phyloP scores from a whole-genome alignment of 2,888 invertebrate genomes.

The Neoascia interrupta region DNA sequence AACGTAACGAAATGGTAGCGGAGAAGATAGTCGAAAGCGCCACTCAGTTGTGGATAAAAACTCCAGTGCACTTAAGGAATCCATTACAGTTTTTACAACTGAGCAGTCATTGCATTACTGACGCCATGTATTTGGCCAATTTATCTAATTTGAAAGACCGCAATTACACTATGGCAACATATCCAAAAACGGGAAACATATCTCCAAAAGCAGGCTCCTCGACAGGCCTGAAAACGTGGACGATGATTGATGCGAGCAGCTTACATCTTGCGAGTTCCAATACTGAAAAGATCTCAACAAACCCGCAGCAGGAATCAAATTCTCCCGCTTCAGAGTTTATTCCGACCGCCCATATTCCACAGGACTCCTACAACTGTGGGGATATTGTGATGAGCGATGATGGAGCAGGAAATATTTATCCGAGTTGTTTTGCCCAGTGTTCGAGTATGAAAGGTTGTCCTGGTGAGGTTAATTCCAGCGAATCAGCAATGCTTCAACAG shows the following conservation, averaged over 20 bases:
- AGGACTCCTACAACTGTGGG: slow-evolving; percentile 61
- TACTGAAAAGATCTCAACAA: slow-evolving; percentile 23
- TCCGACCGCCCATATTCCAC: slow-evolving; percentile 58
- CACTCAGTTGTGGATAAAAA: slow-evolving; percentile 73
- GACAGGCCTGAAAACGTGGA: slow-evolving; percentile 36
- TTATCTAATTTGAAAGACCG: slow-evolving; percentile 64
- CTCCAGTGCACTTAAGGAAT: slow-evolving; percentile 72
- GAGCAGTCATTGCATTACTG: slow-evolving; percentile 72
- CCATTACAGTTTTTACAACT: slow-evolving; percentile 72
- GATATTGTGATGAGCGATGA: slow-evolving; percentile 62
- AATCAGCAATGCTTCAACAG: slow-evolving; percentile 5
- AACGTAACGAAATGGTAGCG: slow-evolving; percentile 67
- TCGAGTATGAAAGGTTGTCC: slow-evolving; percentile 56
- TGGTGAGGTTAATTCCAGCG: slow-evolving; percentile 16
- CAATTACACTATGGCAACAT: slow-evolving; percentile 54
- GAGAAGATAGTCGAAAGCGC: slow-evolving; percentile 72
- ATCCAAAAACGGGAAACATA: slow-evolving; percentile 29
- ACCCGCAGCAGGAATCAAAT: slow-evolving; percentile 26
- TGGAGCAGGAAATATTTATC: slow-evolving; percentile 49
- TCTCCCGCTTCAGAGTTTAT: slow-evolving; percentile 60
- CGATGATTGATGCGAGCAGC: slow-evolving; percentile 40
- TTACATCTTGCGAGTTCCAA: slow-evolving; percentile 14
- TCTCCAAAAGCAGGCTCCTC: slow-evolving; percentile 5
- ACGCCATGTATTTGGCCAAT: slow-evolving; percentile 69
- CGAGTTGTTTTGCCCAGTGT: slow-evolving; percentile 66